Evolutionary conservation across 2,888 invertebrate species (phyloP).

Genomic region (Gnatocerus cornutus): DNA sequence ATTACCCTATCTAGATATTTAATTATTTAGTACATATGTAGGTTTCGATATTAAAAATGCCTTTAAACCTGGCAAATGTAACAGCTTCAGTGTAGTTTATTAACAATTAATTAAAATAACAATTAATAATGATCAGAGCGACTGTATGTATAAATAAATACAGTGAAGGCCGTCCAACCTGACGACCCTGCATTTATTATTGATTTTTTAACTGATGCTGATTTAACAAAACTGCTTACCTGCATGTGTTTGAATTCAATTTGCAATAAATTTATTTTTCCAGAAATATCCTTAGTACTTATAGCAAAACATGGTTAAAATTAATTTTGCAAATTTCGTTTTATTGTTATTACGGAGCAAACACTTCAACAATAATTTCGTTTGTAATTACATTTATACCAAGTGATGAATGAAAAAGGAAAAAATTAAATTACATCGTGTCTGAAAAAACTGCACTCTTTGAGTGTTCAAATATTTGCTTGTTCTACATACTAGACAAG

Average conservation of each 20-base stretch:
- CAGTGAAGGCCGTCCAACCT: conserved; percentile 24
- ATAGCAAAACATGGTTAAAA: conserved; percentile 24
- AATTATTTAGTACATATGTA: conserved; percentile 18
- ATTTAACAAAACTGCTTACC: conserved; percentile 19
- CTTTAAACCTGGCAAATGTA: not conserved
- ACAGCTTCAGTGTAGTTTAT: not conserved
- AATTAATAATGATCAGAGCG: conserved; percentile 7
- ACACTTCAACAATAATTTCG: conserved; percentile 1
- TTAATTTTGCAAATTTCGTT: conserved; percentile 18
- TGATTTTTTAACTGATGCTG: conserved; percentile 36
- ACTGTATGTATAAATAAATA: not conserved
- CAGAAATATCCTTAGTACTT: not conserved
- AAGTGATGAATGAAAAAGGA: too few species aligned
- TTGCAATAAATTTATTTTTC: conserved; percentile 6
- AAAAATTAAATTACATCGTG: too few species aligned
- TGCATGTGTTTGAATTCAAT: conserved; percentile 30
- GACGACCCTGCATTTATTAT: conserved; percentile 34
- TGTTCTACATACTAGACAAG: not conserved
- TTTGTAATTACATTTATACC: not conserved
- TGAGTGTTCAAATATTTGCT: conserved; percentile 19
- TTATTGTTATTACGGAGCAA: conserved; percentile 8
- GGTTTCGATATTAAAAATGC: not conserved
- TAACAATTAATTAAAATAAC: conserved; percentile 13
- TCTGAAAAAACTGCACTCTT: too few species aligned
- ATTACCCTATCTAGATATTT: not conserved